phyloP scores from a whole-genome alignment of 2,888 invertebrate genomes.

The Drosophila histrio region DNA sequence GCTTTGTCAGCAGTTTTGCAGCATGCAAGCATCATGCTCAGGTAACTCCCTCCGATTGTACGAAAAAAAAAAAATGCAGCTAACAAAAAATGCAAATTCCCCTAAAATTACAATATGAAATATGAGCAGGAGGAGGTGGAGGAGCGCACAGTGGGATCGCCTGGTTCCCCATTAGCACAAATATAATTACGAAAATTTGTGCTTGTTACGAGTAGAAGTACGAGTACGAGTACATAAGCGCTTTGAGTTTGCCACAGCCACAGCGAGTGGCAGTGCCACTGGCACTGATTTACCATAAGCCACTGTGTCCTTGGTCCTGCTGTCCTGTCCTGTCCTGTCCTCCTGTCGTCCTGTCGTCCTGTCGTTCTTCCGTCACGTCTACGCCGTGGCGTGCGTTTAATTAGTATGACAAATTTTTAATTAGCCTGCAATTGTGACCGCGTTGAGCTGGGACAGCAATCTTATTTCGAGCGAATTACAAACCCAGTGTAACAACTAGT shows the following conservation, averaged over 20 bases:
- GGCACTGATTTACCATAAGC: slow-evolving; percentile 60
- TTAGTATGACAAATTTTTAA: slow-evolving; percentile 80
- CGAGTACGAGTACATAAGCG: neutral
- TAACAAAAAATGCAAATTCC: slow-evolving; percentile 65
- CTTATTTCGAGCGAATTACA: slow-evolving; percentile 70
- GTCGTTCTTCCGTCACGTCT: slow-evolving; percentile 35
- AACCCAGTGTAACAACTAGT: slow-evolving; percentile 41
- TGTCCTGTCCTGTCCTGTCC: neutral
- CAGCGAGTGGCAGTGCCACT: slow-evolving; percentile 1
- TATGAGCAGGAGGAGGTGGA: slow-evolving; percentile 41
- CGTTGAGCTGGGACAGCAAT: slow-evolving; percentile 59
- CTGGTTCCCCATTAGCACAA: slow-evolving; percentile 33
- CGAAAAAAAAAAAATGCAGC: slow-evolving; percentile 30
- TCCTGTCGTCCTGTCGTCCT: neutral
- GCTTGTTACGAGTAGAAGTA: slow-evolving; percentile 24
- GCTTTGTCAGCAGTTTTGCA: slow-evolving; percentile 66
- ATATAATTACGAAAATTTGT: slow-evolving; percentile 63
- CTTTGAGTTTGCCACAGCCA: slow-evolving; percentile 9
- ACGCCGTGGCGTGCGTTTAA: slow-evolving; percentile 64
- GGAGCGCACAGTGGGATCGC: neutral
- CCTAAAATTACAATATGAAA: slow-evolving; percentile 58
- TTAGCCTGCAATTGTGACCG: slow-evolving; percentile 70
- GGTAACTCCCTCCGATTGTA: slow-evolving; percentile 34
- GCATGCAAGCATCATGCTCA: slow-evolving; percentile 38
- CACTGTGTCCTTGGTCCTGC: slow-evolving; percentile 21